Evolutionary conservation across 30 jellyfish, hydroid and myxozoan species (phyloP), one percentile per base, ranked within the genome.

Genomic region (Turritopsis rubra): DNA sequence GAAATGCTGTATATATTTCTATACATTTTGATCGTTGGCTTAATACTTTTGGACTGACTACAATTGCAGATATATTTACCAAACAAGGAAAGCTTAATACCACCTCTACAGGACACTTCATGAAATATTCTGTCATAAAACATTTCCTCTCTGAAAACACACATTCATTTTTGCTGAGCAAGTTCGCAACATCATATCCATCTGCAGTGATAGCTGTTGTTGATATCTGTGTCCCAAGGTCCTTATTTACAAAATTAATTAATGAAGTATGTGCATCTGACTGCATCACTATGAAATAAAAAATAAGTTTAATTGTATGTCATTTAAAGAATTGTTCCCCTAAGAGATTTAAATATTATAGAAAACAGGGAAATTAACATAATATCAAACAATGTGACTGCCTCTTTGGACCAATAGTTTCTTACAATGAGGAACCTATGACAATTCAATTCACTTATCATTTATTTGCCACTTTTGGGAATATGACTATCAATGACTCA

Each of bases 41-140:
- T 23, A 87, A 88, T 80, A 83, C 79, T 83, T 26, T 86, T 1
- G 91, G 81, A 65, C 74, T 68, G 20, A 92, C 83, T 21, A 77
- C 79, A 8, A 92, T 29, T 16, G 90, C 83, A 23, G 86, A 84
- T 9, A 92, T 85, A 30, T 92, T 92, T 21, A 92, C 85, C 22
- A 78, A 83, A 52, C 98, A 92, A 52, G 98, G 98, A 88, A 92
- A 88, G 70, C 85, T 90, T 24, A 92, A 52, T 25, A 88, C 95
- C 8, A 92, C 65, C 22, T 92, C 96, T 1, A 88, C 95, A 8
- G 98, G 98, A 22, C 96, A 92, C 86, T 88, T 92, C 7, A 88
- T 86, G 75, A 84, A 92, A 73, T 88, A 81, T 53, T 92, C 98
- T 21, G 96, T 89, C 98, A 91, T 88, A 71, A 91, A 91, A 28